phyloP scores from a whole-genome alignment of 1,140 invertebrate species.

The Drosophila truncata region DNA sequence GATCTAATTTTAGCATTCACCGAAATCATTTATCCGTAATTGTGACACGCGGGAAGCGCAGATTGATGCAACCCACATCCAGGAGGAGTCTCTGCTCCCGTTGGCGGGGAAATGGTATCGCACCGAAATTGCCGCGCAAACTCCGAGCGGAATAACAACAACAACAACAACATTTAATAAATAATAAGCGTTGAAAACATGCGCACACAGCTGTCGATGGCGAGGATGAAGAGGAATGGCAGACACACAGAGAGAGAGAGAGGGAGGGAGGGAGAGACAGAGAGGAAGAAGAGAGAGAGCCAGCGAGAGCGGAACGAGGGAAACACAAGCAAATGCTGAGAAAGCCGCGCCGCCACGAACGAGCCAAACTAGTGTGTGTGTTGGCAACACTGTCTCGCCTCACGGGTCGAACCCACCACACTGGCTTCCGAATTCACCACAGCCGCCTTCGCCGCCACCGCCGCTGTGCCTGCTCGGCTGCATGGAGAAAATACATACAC shows the following conservation, averaged over 20 bases:
- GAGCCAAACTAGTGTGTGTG: constrained; percentile 55
- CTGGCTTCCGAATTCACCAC: constrained; percentile 24
- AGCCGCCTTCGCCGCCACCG: constrained; percentile 28
- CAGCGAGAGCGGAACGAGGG: constrained; percentile 25
- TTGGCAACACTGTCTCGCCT: constrained; percentile 66
- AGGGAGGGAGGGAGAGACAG: constrained; percentile 7
- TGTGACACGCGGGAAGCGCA: constrained; percentile 12
- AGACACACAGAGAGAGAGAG: constrained; percentile 26
- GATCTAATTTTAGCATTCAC: constrained; percentile 33
- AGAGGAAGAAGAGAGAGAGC: constrained; percentile 12
- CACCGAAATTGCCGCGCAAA: constrained; percentile 68
- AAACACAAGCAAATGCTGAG: constrained; percentile 22
- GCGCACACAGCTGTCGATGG: constrained; percentile 75
- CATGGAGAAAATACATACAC: constrained; percentile 76
- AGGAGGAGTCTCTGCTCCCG: neutral
- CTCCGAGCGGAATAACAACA: constrained; percentile 39
- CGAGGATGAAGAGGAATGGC: constrained; percentile 27
- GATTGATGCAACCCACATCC: constrained; percentile 11
- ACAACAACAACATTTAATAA: constrained; percentile 65
- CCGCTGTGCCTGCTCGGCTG: constrained; percentile 39
- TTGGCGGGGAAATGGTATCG: constrained; percentile 10
- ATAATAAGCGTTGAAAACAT: constrained; percentile 76
- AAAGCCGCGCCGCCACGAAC: constrained; percentile 47
- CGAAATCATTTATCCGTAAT: constrained; percentile 19
- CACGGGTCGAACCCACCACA: constrained; percentile 56